Evolutionary conservation across 2,888 invertebrate genomes (phyloP), one percentile per base, ranked within the genome.

Genomic region (Diabrotica balteata): DNA sequence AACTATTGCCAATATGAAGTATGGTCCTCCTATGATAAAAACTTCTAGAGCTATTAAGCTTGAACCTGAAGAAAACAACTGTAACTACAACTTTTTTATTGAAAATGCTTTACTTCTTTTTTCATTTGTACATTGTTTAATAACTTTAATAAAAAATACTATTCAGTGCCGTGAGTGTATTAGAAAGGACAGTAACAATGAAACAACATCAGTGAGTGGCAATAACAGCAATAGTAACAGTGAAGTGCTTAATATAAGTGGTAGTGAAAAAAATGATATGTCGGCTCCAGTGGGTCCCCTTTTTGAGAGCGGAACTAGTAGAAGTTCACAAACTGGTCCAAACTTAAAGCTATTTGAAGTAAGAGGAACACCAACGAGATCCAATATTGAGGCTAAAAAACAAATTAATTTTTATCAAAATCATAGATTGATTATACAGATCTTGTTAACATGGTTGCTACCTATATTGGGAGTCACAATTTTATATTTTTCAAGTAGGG

Each of bases 111-210:
- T 82, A 69, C 69, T 82, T 17, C 63, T 81, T 11, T 80, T 78
- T 65, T 80, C 82, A 6, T 82, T 81, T 66, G 52, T 79, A 22
- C 80, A 82, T 63, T 81, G 80, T 60, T 72, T 81, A 43, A 68
- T 81, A 54, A 75, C 79, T 7, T 64, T 83, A n/a, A 63, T 82
- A n/a, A 77, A 74, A 50, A 71, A 73, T 10, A 72, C 76, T 8
- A 60, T 76, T n/a, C 68, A 77, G 11, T 78, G 78, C 62, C 75
- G 75, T 71, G 69, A 73, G 47, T 76, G 75, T 59, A 63, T 69
- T 44, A 52, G 55, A 59, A 50, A 53, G 17, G 11, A 67, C n/a
- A 51, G 8, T 9, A 51, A 51, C 9, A 45, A 47, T 7, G 49
- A 47, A 9, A 49, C 66, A 60, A 54, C 22, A 17, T 52, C 58